Conservation (phyloP, 2,113 vertebrate species). For the Eulacestoma nigropectus region DNA sequence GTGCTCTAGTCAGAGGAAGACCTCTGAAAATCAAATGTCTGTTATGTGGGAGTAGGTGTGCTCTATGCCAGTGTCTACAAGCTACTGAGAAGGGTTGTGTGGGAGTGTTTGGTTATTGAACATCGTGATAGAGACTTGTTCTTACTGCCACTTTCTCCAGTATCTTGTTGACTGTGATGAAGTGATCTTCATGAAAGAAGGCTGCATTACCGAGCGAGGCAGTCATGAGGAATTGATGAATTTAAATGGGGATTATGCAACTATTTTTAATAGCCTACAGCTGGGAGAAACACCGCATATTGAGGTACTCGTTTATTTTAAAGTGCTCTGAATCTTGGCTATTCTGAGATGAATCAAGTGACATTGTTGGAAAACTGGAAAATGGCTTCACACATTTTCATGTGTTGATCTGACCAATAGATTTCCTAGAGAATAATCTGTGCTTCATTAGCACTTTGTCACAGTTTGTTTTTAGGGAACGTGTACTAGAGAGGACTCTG, state of each 20-base stretch:
- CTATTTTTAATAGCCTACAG: conserved; percentile 90
- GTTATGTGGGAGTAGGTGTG: neutral
- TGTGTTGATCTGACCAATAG: neutral
- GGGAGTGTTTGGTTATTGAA: neutral
- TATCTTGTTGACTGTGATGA: conserved; percentile 92
- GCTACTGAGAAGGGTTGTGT: neutral
- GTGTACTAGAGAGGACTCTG: neutral
- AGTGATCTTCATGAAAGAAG: conserved; percentile 91
- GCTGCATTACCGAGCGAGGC: conserved; percentile 85
- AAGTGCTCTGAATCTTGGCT: neutral
- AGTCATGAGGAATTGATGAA: conserved; percentile 89
- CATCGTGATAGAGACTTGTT: neutral
- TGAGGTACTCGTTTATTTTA: conserved; percentile 72
- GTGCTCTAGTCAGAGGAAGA: neutral
- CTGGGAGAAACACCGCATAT: conserved; percentile 86
- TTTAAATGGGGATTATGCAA: conserved; percentile 86
- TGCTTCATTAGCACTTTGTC: neutral
- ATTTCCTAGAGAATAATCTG: neutral
- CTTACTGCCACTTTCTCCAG: conserved; percentile 60
- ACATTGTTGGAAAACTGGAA: neutral
- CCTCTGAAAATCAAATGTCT: neutral
- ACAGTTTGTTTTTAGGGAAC: neutral
- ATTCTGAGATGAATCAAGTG: neutral
- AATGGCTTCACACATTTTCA: neutral
- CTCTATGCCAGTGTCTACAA: neutral